Percentiles rank a stretch among this genome's conserved stretches.
Conservation (phyloP, 1,140 invertebrate genomes). For the Euura saliciscinereae region DNA sequence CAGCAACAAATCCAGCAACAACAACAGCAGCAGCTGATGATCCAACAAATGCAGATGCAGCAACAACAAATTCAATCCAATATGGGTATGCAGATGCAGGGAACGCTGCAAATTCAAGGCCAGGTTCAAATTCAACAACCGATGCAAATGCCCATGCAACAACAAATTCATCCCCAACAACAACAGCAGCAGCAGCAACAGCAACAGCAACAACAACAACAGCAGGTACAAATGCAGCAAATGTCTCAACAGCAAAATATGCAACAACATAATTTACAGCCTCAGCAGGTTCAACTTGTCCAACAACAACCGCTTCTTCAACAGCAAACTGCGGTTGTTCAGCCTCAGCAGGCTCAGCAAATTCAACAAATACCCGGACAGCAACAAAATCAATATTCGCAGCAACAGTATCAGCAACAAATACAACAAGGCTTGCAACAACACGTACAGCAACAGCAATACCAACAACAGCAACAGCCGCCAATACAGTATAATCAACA, state of each 20-base stretch:
- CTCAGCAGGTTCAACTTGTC: slow-evolving; percentile 53
- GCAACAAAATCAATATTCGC: slow-evolving; percentile 58
- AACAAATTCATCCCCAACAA: slow-evolving; percentile 22
- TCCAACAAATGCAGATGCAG: slow-evolving; percentile 65
- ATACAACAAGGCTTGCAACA: slow-evolving; percentile 57
- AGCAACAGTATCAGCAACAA: slow-evolving; percentile 55
- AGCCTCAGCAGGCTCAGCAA: slow-evolving; percentile 64
- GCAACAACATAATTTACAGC: slow-evolving; percentile 50
- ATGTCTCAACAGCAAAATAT: slow-evolving; percentile 35
- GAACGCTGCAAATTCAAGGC: slow-evolving; percentile 9
- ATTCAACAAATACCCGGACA: slow-evolving; percentile 59
- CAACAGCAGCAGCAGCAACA: slow-evolving; percentile 53
- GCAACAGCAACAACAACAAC: slow-evolving; percentile 54
- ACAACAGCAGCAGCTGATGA: slow-evolving; percentile 61
- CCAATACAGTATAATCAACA: slow-evolving; percentile 58
- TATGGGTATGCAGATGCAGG: slow-evolving; percentile 24
- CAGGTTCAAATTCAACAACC: slow-evolving; percentile 31
- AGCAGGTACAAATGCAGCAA: slow-evolving; percentile 26
- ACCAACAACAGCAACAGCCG: slow-evolving; percentile 46
- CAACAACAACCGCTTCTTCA: slow-evolving; percentile 52
- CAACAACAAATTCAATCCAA: slow-evolving; percentile 51
- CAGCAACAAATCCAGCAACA: slow-evolving; percentile 57
- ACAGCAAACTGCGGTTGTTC: slow-evolving; percentile 65
- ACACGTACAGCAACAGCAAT: slow-evolving; percentile 28
- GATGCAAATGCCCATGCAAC: slow-evolving; percentile 30